These are phyloP conservation scores for Drosophila ohnishii DNA, from an alignment of 1,140 invertebrate species.

Conservation along the genomic window DNA sequence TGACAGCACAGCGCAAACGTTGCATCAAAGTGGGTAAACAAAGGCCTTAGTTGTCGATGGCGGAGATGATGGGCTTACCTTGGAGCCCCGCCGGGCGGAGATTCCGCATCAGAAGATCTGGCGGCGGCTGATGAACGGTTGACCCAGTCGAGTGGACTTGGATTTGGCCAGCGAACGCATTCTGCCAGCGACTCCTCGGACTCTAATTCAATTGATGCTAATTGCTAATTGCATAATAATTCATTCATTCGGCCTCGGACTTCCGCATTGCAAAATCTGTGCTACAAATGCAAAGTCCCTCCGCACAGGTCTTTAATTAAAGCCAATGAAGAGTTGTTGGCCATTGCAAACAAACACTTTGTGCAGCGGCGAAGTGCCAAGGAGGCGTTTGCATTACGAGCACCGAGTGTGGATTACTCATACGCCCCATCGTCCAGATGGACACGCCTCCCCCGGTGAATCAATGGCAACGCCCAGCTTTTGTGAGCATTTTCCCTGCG, in stretches of 20 bases:
- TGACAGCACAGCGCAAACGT: constrained; percentile 67
- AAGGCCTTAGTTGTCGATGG: constrained; percentile 36
- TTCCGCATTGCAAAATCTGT: constrained; percentile 44
- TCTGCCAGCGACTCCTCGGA: constrained; percentile 13
- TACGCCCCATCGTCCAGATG: constrained; percentile 60
- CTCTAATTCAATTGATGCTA: constrained; percentile 78
- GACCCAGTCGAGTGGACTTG: constrained; percentile 74
- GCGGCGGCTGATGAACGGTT: constrained; percentile 53
- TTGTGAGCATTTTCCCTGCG: constrained; percentile 26
- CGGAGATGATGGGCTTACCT: constrained; percentile 17
- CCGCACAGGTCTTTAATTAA: constrained; percentile 65
- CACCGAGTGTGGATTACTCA: constrained; percentile 67
- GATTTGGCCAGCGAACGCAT: constrained; percentile 55
- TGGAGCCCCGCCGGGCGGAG: constrained; percentile 26
- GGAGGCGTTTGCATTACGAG: constrained; percentile 55
- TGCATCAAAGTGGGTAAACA: constrained; percentile 73
- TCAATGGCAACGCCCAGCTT: constrained; percentile 36
- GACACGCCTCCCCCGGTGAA: constrained; percentile 32
- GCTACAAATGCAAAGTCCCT: constrained; percentile 29
- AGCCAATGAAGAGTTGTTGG: constrained; percentile 48
- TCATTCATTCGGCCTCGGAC: constrained; percentile 66
- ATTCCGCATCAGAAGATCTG: constrained; percentile 6
- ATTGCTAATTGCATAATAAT: constrained; percentile 81
- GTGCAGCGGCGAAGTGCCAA: constrained; percentile 13
- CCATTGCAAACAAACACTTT: constrained; percentile 56